Conservation (phyloP, 2,113 vertebrate genomes). For the Craseonycteris thonglongyai region DNA sequence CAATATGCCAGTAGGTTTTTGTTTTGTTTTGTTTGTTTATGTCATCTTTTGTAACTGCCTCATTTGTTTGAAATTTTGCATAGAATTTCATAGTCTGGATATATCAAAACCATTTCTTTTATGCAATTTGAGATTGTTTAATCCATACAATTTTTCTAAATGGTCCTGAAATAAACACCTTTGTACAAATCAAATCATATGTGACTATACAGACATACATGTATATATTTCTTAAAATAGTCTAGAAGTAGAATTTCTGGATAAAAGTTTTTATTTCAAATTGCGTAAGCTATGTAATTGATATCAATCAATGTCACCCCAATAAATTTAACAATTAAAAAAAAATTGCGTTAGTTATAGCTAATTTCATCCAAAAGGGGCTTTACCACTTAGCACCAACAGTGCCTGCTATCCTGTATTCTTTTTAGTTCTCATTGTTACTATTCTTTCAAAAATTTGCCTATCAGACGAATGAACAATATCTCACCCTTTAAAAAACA, state of each 20-base stretch:
- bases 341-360: background rate
- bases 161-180: background rate
- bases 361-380: background rate
- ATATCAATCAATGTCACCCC: too few species aligned
- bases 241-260: background rate
- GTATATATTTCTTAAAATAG: background rate
- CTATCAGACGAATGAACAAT: background rate
- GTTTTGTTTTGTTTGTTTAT: background rate
- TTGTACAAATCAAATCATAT: background rate
- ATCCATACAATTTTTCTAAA: background rate
- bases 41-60: background rate
- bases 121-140: slow-evolving; percentile 22
- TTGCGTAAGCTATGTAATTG: too few species aligned
- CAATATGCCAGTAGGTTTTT: background rate
- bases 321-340: too few species aligned
- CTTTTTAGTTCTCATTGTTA: background rate
- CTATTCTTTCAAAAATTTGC: slow-evolving; percentile 13
- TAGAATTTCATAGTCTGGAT: background rate
- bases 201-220: background rate
- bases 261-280: slow-evolving; percentile 16
- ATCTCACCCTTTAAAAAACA: background rate
- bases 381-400: slow-evolving; percentile 12
- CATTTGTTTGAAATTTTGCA: slow-evolving; percentile 35
- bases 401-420: background rate
- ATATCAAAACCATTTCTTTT: background rate